Percentiles rank a stretch among this genome's conserved stretches.
Conservation (phyloP, 2,888 invertebrate genomes). For the Liodrosophila aerea region DNA sequence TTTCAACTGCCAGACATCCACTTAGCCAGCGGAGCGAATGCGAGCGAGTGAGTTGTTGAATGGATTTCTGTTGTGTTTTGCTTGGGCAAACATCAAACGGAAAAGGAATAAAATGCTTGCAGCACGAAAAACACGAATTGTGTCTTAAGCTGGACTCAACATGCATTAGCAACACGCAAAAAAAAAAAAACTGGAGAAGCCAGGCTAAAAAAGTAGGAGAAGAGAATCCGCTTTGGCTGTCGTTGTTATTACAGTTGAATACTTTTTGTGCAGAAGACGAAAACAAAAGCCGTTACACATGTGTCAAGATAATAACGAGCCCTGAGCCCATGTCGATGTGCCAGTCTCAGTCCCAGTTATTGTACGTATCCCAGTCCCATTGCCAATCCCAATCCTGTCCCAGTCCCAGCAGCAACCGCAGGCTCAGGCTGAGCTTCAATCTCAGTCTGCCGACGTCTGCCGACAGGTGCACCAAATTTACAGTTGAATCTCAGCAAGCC, state of each 20-base stretch:
- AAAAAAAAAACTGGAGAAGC: no score
- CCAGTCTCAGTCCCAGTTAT: conserved; percentile 8
- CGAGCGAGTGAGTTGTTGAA: conserved; percentile 52
- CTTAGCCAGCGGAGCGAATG: conserved; percentile 33
- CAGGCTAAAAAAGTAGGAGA: background rate
- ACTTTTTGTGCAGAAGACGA: conserved; percentile 38
- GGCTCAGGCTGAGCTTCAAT: conserved; percentile 30
- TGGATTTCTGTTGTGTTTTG: conserved; percentile 52
- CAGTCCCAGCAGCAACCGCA: conserved; percentile 8
- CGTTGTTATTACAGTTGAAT: conserved; percentile 54
- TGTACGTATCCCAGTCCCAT: background rate
- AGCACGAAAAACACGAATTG: conserved; percentile 56
- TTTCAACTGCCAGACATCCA: conserved; percentile 10
- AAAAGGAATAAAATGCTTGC: conserved; percentile 38
- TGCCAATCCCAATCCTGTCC: conserved; percentile 2
- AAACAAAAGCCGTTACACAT: conserved; percentile 74
- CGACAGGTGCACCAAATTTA: conserved; percentile 68
- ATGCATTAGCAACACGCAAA: conserved; percentile 68
- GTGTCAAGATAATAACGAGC: conserved; percentile 73
- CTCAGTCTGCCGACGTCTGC: conserved; percentile 37
- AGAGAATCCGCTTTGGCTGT: conserved; percentile 51
- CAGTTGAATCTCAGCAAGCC: conserved; percentile 68
- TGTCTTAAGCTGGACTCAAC: conserved; percentile 74
- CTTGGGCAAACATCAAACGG: conserved; percentile 57
- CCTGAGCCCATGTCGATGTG: conserved; percentile 33